Base-by-base conservation (phyloP, 2,888 invertebrate species). In the Zygogramma bicolorata region DNA sequence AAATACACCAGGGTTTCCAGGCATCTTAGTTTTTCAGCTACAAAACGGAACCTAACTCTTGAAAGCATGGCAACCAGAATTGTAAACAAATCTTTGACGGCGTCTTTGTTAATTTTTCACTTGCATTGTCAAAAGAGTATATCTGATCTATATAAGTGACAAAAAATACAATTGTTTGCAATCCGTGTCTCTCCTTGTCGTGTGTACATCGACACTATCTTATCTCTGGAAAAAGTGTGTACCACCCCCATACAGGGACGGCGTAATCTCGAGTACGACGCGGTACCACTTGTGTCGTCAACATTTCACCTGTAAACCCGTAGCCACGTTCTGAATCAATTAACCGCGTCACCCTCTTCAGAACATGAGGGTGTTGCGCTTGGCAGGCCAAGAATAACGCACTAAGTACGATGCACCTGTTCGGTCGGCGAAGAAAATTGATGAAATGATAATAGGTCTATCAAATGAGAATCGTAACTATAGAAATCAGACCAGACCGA, bases 341-440 rank as follows among this genome's bases (percentile, higher is more conserved):
- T 73, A 75, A 60, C 69, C 70, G 46, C 61, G 63, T 75, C 66
- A 75, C 73, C 73, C 75, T 70, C 62, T 61, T 69, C 49, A 29
- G 58, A 59, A 63, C 61, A 68, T 62, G 67, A 71, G 79, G 80
- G 80, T 77, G 80, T 78, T 73, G 63, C 78, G 80, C 77, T 77
- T 81, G 80, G 70, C 58, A 80, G 65, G 61, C 65, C 80, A 81
- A 77, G 76, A 73, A 75, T 78, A 70, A 77, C 78, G 77, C 60
- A 20, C 65, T 38, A 59, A 66, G 66, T 73, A 40, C 31, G 75
- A 68, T 76, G 76, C 79, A 79, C 79, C 79, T 79, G 79, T 76
- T 77, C 76, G 71, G 72, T 76, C 75, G 69, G 65, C 65, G 74
- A 74, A 74, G 74, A 77, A 70, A 77, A 78, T 75, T 70, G 68